Evolutionary conservation across 2,888 invertebrate genomes (phyloP).

Genomic region (Lycocerus yunnanus): DNA sequence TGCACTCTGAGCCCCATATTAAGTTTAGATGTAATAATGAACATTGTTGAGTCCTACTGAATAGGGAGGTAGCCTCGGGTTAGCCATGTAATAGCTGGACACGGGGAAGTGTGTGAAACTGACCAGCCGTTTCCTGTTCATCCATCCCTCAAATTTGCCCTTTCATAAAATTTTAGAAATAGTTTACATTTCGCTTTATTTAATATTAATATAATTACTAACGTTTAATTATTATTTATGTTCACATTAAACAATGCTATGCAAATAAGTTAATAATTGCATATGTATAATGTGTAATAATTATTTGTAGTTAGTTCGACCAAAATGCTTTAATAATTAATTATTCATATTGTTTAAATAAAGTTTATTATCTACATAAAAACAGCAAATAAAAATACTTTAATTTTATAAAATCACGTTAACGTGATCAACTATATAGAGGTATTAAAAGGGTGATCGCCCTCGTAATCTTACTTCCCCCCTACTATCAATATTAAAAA

Average conservation of each 20-base stretch:
- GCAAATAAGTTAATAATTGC: background rate
- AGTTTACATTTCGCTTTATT: background rate
- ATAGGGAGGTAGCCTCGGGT: conserved; percentile 25
- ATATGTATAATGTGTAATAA: background rate
- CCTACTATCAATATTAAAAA: background rate
- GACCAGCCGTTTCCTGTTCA: conserved; percentile 22
- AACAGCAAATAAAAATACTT: background rate
- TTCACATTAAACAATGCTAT: background rate
- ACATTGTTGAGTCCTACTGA: conserved; percentile 27
- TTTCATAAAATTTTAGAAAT: conserved; percentile 13
- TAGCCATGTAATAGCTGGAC: conserved; percentile 24
- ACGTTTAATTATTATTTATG: background rate
- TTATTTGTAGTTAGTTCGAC: background rate
- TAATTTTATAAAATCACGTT: background rate
- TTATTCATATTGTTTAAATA: background rate
- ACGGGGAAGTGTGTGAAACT: conserved; percentile 26
- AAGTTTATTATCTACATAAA: background rate
- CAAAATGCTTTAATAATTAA: background rate
- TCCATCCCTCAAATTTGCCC: background rate
- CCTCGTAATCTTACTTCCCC: background rate
- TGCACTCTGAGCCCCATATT: conserved; percentile 30
- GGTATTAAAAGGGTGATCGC: background rate
- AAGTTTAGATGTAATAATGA: conserved; percentile 31
- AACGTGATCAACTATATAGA: background rate
- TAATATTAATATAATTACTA: background rate